Evolutionary conservation across 2,797 vertebrate genomes (phyloP).

Genomic region (Australoheros facetus): DNA sequence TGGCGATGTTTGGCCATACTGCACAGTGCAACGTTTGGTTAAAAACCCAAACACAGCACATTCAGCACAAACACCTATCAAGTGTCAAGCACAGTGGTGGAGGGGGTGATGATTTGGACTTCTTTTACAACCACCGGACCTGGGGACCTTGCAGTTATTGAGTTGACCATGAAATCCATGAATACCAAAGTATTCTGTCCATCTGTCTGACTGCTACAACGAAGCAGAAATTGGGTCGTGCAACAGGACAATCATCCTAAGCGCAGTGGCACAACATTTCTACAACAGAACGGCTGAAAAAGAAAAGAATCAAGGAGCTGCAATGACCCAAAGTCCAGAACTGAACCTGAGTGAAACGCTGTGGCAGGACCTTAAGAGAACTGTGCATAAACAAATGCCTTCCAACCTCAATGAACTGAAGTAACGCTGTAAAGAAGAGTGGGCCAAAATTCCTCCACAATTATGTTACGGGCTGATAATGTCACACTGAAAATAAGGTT

Average conservation of each 20-base stretch:
- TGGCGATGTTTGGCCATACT: too few species aligned
- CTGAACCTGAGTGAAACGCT: neutral
- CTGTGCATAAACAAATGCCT: neutral
- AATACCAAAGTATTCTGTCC: neutral
- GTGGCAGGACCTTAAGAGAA: neutral
- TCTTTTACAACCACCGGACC: neutral
- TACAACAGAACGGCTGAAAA: neutral
- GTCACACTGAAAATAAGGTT: fast-evolving
- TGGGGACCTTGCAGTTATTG: too few species aligned
- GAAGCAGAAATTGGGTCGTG: neutral
- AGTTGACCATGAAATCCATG: neutral
- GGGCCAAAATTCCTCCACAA: neutral
- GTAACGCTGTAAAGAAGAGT: neutral
- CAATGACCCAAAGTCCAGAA: neutral
- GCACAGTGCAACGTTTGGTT: too few species aligned
- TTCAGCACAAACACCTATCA: neutral
- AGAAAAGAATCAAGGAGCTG: neutral
- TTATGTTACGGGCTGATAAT: neutral
- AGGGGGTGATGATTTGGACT: neutral
- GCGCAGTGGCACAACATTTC: neutral
- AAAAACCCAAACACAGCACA: too few species aligned
- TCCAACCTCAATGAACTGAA: neutral
- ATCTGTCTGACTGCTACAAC: neutral
- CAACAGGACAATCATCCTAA: neutral
- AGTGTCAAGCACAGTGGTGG: neutral